Percentiles rank a stretch among this genome's conserved stretches.
These are phyloP conservation scores for Diadema setosum DNA, from an alignment of 35 echinoderm and acorn worm species.

Conservation along the genomic window DNA sequence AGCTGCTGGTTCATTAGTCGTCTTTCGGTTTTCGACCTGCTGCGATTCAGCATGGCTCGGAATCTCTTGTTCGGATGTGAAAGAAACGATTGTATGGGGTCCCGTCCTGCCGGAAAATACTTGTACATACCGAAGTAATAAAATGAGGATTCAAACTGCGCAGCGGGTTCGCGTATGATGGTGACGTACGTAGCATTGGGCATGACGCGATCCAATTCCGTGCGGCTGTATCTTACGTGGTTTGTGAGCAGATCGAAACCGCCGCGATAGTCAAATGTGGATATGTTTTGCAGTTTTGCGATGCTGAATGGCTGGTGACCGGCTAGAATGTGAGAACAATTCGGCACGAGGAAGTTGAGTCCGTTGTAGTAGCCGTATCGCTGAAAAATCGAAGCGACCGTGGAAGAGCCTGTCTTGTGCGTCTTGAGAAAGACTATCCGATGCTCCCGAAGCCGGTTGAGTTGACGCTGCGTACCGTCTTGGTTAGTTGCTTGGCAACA, in stretches of 20 bases:
- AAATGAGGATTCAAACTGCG: conserved; percentile 36
- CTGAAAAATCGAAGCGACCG: conserved; percentile 3
- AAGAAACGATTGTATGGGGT: not conserved
- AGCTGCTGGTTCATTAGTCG: not conserved
- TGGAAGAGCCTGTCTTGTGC: conserved; percentile 17
- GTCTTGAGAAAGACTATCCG: conserved; percentile 25
- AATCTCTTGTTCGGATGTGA: not conserved
- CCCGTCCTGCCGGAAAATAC: not conserved
- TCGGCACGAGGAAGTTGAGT: not conserved
- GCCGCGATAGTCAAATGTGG: not conserved
- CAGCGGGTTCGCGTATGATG: conserved; percentile 15
- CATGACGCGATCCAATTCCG: conserved; percentile 15
- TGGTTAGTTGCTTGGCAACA: no score
- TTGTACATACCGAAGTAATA: not conserved
- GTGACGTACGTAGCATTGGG: conserved; percentile 22
- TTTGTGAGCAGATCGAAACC: conserved; percentile 19
- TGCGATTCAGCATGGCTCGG: not conserved
- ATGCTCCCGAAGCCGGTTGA: no score
- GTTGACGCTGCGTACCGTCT: no score
- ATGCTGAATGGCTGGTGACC: not conserved
- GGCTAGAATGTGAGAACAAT: not conserved
- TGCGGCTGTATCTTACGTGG: conserved; percentile 29
- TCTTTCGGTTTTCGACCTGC: not conserved
- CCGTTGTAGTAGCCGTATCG: not conserved
- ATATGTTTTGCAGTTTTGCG: not conserved